Base-by-base conservation (phyloP, 2,888 invertebrate species). In the Formica aserva region DNA sequence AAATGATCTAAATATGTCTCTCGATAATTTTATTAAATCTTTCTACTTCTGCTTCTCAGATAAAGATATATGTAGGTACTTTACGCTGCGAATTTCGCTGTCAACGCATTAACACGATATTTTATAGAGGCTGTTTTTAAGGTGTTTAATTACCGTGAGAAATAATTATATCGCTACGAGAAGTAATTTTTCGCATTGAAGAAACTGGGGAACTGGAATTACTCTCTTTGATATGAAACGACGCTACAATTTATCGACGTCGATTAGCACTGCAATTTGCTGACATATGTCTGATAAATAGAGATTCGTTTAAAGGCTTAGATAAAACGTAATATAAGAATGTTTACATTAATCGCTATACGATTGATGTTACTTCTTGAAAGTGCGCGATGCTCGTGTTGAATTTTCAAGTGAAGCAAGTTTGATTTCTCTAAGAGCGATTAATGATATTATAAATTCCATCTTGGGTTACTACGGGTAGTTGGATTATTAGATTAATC, bases 71-170 rank as follows among this genome's bases (percentile, higher is more conserved):
- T 18, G 11, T 26, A 26, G 5, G 18, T 18, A 35, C 9, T 32
- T 55, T 15, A 32, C 5, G 48, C 18, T 32, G 4, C 15, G 35
- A 55, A 72, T 55, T 72, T 72, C 55, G 11, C 11, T 22, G 52
- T 38, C 55, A 26, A 72, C 11, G 32, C 22, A 26, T 55, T 55
- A 71, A 71, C 9, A 32, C 35, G 22, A 72, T 35, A 18, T 72
- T 57, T 72, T 72, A 72, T 72, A 11, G 15, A 72, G 55, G 18
- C 8, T 38, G 18, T 26, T 35, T 72, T 57, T 57, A 72, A 72
- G 57, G 55, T 72, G 26, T 72, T 72, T 57, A 57, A 72, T 11
- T 72, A 38, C 18, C 57, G 11, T 72, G 38, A 72, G 57, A 57
- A 26, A 3, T 26, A 72, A 57, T 72, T 38, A n/a, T 52, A n/a